Conservation (phyloP, 2,113 vertebrate species). For the Pomatorhinus ruficollis region DNA sequence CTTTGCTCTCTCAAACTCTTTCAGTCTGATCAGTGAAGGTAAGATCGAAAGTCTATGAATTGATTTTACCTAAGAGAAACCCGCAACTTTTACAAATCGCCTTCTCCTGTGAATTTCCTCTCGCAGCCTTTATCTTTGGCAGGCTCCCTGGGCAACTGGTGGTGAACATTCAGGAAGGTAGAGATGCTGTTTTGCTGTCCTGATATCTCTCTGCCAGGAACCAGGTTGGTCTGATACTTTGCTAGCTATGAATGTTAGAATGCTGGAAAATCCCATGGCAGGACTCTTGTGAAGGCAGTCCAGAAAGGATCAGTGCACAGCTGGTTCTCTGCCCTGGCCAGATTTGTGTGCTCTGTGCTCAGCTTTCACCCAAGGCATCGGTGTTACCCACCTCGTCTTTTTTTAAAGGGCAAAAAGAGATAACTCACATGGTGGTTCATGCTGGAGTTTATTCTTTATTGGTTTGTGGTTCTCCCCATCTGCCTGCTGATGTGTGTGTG, state of each 20-base stretch:
- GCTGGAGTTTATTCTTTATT: not conserved
- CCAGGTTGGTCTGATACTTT: not conserved
- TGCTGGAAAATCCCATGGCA: not conserved
- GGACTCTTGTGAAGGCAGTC: not conserved
- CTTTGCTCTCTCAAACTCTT: not conserved
- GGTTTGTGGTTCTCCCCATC: not conserved
- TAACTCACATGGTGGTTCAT: not conserved
- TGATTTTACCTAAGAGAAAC: slow-evolving; percentile 2
- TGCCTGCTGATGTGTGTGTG: not conserved
- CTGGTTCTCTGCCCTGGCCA: not conserved
- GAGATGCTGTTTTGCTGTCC: not conserved
- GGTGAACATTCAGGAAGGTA: not conserved
- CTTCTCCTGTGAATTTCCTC: not conserved
- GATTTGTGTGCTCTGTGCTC: not conserved
- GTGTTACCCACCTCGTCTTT: not conserved
- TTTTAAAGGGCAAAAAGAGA: not conserved
- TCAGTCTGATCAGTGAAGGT: not conserved
- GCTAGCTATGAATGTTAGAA: not conserved
- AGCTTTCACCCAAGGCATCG: not conserved
- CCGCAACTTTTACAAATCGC: not conserved
- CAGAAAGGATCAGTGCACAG: not conserved
- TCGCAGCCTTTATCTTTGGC: not conserved
- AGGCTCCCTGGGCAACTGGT: not conserved
- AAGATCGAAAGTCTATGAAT: not conserved
- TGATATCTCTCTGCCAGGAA: not conserved